A percentile compares a stretch with the other conserved stretches of the same genome.
phyloP scores from a whole-genome alignment of 2,888 invertebrate genomes.

The Thera obeliscata region DNA sequence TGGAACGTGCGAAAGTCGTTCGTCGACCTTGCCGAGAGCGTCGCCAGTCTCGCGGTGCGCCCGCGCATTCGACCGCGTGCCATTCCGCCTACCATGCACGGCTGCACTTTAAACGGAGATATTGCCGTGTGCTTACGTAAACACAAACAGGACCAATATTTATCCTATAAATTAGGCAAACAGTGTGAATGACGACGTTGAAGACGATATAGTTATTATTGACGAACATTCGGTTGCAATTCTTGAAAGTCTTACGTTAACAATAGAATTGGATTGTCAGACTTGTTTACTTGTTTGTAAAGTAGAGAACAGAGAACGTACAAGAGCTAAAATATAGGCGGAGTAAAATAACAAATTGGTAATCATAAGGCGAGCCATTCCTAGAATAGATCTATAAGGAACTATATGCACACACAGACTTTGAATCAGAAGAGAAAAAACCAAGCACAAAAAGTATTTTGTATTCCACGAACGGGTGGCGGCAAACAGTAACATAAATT shows the following conservation, averaged over 20 bases:
- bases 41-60: conserved; percentile 55
- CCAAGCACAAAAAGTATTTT: conserved; percentile 26
- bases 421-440: conserved; percentile 32
- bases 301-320: background rate
- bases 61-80: conserved; percentile 65
- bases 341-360: background rate
- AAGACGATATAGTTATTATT: background rate
- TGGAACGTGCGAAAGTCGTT: conserved; percentile 81
- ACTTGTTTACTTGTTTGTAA: background rate
- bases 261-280: background rate
- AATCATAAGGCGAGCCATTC: conserved; percentile 12
- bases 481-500: conserved; percentile 31
- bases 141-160: conserved; percentile 8
- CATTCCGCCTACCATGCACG: conserved; percentile 75
- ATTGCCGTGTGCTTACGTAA: conserved; percentile 28
- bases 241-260: too few species aligned
- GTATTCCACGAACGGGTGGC: conserved; percentile 32
- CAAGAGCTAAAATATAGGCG: background rate
- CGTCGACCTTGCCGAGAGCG: conserved; percentile 79
- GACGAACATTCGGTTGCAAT: background rate
- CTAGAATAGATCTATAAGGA: conserved; percentile 10
- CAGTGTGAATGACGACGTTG: background rate
- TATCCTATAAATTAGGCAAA: background rate
- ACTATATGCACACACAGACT: conserved; percentile 19
- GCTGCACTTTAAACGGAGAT: conserved; percentile 48